These are phyloP conservation scores for Illadopsis cleaveri DNA, from an alignment of 2,113 vertebrate species.

Conservation along the genomic window DNA sequence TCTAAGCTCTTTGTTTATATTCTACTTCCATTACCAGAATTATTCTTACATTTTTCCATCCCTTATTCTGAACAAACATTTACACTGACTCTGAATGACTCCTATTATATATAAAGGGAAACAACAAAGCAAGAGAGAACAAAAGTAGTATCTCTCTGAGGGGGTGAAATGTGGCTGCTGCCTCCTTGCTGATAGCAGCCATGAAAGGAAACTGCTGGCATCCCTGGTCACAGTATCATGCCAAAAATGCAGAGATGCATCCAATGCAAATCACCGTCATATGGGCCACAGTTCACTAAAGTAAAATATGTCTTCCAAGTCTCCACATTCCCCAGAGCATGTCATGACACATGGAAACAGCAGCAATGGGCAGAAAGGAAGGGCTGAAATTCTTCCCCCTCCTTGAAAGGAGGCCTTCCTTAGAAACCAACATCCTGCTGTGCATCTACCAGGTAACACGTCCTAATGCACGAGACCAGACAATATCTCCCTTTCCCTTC, in stretches of 20 bases:
- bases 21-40: constrained; percentile 60
- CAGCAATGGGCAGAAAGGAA: not conserved
- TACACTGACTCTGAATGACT: constrained; percentile 13
- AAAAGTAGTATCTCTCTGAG: not conserved
- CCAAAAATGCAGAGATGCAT: not conserved
- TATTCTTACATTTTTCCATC: constrained; percentile 62
- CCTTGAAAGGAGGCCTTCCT: not conserved
- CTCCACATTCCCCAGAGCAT: not conserved
- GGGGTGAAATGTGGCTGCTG: not conserved
- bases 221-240: not conserved
- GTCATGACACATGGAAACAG: not conserved
- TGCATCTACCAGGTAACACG: not conserved
- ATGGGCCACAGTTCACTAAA: not conserved
- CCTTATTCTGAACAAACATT: constrained; percentile 52
- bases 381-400: not conserved
- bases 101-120: not conserved
- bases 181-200: not conserved
- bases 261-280: not conserved
- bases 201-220: not conserved
- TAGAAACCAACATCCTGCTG: not conserved
- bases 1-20: constrained; percentile 62
- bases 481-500: not conserved
- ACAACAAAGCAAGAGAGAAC: constrained; percentile 22
- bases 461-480: not conserved
- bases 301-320: not conserved